Evolutionary conservation across 1,140 invertebrate genomes (phyloP).

Genomic region (Ruditapes philippinarum): DNA sequence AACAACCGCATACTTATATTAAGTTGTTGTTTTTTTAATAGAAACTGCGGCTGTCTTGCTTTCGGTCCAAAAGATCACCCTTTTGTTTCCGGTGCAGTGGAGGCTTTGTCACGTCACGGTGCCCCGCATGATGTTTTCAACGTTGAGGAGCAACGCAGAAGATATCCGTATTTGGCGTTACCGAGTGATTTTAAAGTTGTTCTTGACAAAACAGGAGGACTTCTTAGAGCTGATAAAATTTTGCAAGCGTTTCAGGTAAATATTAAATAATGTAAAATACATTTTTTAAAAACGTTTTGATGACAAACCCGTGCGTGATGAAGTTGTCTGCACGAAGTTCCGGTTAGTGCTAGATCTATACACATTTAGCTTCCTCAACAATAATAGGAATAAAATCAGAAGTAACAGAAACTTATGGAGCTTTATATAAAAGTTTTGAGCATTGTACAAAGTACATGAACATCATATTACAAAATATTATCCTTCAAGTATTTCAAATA

Average conservation of each 20-base stretch:
- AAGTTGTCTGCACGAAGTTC: no score
- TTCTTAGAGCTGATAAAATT: conserved; percentile 81
- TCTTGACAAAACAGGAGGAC: conserved; percentile 80
- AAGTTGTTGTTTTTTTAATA: conserved; percentile 29
- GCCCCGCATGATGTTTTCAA: conserved; percentile 60
- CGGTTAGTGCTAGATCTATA: no score
- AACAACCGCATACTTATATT: no score
- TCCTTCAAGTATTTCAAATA: no score
- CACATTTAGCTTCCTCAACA: no score
- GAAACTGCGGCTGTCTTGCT: conserved; percentile 75
- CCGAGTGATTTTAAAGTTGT: conserved; percentile 69
- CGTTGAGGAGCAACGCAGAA: conserved; percentile 30
- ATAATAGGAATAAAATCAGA: no score
- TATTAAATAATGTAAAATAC: not conserved
- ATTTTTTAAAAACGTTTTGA: no score
- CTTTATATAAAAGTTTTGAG: no score
- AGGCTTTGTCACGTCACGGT: conserved; percentile 58
- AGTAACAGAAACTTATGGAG: no score
- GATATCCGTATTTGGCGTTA: conserved; percentile 79
- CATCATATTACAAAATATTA: no score
- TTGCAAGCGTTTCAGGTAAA: conserved; percentile 82
- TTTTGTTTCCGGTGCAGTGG: conserved; percentile 47
- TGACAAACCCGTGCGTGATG: no score
- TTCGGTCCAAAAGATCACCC: conserved; percentile 45
- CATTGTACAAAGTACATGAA: no score